phyloP scores from a whole-genome alignment of 2,797 vertebrate genomes.

The Lacerta bilineata region DNA sequence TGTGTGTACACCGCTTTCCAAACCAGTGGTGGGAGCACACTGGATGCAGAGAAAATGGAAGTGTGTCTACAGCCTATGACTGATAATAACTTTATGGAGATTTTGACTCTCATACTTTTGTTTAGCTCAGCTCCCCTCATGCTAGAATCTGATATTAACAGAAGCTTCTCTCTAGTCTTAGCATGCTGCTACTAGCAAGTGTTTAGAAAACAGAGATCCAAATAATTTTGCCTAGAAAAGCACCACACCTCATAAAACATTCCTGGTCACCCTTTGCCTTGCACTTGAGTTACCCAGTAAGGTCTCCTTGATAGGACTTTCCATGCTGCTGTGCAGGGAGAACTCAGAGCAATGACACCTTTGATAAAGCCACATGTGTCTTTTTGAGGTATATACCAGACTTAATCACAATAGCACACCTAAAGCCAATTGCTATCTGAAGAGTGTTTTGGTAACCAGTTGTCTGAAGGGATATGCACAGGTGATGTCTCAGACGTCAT shows the following conservation, averaged over 20 bases:
- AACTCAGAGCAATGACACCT: neutral
- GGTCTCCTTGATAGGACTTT: neutral
- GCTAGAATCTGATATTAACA: neutral
- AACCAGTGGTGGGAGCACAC: no score
- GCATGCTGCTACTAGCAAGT: neutral
- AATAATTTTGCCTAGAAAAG: neutral
- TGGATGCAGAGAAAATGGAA: no score
- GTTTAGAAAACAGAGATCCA: neutral
- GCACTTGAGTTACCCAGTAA: neutral
- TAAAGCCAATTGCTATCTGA: neutral
- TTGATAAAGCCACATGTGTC: neutral
- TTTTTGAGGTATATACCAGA: neutral
- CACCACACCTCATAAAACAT: no score
- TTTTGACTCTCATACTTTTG: neutral
- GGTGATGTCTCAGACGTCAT: neutral
- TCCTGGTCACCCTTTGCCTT: no score
- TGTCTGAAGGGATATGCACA: neutral
- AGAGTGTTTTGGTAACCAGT: neutral
- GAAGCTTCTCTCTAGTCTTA: neutral
- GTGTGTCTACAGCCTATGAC: neutral
- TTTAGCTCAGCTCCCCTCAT: neutral
- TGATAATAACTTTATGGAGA: neutral
- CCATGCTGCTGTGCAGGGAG: neutral
- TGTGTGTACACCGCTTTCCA: no score
- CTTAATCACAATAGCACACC: neutral